Evolutionary conservation across 1,140 invertebrate genomes (phyloP), one percentile per base, ranked within the genome.

Genomic region (Stratiolaelaps scimitus): DNA sequence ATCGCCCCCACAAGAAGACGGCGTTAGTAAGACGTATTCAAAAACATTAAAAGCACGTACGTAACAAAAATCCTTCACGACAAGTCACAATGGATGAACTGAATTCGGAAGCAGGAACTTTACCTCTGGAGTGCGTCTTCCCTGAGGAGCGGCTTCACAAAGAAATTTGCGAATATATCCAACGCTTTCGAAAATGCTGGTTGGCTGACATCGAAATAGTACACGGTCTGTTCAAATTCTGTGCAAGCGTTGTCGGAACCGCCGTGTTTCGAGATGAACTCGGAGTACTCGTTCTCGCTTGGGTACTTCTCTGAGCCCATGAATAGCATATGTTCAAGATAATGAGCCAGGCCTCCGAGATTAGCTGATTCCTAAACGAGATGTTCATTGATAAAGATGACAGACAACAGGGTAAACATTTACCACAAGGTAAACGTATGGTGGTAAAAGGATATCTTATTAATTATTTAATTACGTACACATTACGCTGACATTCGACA

Each of bases 311-410:
- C 71, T 34, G 78, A 78, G 26, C 79, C 79, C 29, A 80, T 72
- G 69, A 80, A 80, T n/a, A 80, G 69, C 79, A 80, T 80, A 67
- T 80, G 79, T 70, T 80, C 79, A 74, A 77, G 78, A 67, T 80
- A 80, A 69, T 80, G 79, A 65, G 79, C 79, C 23, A 79, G 68
- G 1, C 79, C 79, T 23, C 76, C 78, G 17, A 80, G 65, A 19
- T 79, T 74, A 64, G 68, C 65, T 1, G 79, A 78, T 69, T 80
- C 79, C 53, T 60, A 34, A 10, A 60, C 17, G 2, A 60, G 4
- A 23, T 28, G 7, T 20, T 20, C 19, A 23, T 6, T 15, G 47
- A 15, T 45, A 13, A 48, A 48, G 47, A 40, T 6, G 10, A 40
- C 4, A 40, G 4, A 40, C 34, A 40, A 40, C 34, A 40, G n/a